Evolutionary conservation across 2,888 invertebrate species (phyloP).

Genomic region (Luperina nickerlii): DNA sequence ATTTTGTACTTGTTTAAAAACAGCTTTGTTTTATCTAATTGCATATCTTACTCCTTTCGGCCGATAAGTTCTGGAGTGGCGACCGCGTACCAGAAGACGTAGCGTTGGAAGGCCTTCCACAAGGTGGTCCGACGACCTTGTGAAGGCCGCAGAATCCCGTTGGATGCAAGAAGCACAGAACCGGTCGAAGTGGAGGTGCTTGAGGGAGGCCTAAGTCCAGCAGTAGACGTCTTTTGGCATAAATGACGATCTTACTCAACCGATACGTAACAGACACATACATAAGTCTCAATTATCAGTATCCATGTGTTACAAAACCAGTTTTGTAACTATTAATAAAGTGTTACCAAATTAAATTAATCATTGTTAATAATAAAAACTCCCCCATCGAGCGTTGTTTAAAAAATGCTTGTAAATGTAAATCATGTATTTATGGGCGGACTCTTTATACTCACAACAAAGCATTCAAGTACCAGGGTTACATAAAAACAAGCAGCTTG

Average conservation of each 20-base stretch:
- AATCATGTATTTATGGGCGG: not conserved
- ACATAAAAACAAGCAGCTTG: slow-evolving; percentile 35
- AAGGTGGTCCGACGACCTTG: too few relatives aligned
- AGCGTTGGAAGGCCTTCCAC: too few relatives aligned
- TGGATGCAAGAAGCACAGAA: too few relatives aligned
- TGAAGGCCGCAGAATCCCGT: too few relatives aligned
- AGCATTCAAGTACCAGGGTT: slow-evolving; percentile 30
- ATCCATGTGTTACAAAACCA: not conserved
- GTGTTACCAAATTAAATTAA: not conserved
- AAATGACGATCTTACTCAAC: too few relatives aligned
- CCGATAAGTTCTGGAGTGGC: too few relatives aligned
- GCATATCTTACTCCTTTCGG: not conserved
- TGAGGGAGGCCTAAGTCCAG: too few relatives aligned
- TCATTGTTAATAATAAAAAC: not conserved
- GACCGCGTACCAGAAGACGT: too few relatives aligned
- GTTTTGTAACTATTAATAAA: not conserved
- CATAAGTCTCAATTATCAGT: not conserved
- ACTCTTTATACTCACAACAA: not conserved
- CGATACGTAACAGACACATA: not conserved
- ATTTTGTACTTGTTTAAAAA: not conserved
- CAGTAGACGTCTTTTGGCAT: too few relatives aligned
- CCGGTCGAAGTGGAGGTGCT: too few relatives aligned
- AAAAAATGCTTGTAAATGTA: not conserved
- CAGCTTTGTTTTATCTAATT: not conserved
- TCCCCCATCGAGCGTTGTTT: not conserved